phyloP scores from a whole-genome alignment of 2,888 invertebrate species.

The Cerastis rubricosa region DNA sequence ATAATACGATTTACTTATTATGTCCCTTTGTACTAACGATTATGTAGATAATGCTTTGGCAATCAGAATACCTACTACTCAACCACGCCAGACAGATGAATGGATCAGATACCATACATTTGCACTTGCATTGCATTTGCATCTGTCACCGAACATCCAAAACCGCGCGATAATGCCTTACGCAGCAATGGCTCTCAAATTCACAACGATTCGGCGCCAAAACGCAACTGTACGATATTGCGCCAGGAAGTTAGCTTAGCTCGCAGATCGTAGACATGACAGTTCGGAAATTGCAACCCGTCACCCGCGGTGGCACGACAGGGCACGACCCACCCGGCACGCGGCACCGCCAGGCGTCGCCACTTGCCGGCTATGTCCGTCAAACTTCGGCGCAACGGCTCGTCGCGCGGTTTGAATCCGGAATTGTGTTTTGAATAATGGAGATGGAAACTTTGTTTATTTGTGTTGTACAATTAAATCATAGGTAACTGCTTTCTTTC shows the following conservation, averaged over 20 bases:
- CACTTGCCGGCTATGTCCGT: conserved; percentile 56
- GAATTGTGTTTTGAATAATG: conserved; percentile 53
- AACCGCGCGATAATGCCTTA: conserved; percentile 21
- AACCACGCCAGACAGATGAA: background rate
- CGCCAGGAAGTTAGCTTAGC: conserved; percentile 42
- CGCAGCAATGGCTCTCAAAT: conserved; percentile 41
- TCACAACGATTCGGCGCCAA: conserved; percentile 38
- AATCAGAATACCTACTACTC: background rate
- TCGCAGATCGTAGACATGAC: conserved; percentile 69
- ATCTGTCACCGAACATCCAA: conserved; percentile 37
- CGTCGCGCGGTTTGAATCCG: conserved; percentile 45
- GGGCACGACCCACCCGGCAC: conserved; percentile 17
- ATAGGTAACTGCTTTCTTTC: background rate
- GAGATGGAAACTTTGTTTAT: conserved; percentile 37
- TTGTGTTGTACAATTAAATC: conserved; percentile 5
- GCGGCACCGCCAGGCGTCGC: conserved; percentile 17
- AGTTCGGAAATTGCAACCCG: conserved; percentile 82
- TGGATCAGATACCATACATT: background rate
- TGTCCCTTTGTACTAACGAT: background rate
- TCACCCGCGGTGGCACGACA: conserved; percentile 60
- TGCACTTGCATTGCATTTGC: conserved; percentile 10
- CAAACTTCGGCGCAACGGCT: conserved; percentile 44
- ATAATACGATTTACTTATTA: no score
- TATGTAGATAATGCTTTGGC: background rate
- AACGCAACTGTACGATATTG: conserved; percentile 51